Evolutionary conservation across 1,140 invertebrate species (phyloP), one percentile per base, ranked within the genome.

Genomic region (Drosophila azteca): DNA sequence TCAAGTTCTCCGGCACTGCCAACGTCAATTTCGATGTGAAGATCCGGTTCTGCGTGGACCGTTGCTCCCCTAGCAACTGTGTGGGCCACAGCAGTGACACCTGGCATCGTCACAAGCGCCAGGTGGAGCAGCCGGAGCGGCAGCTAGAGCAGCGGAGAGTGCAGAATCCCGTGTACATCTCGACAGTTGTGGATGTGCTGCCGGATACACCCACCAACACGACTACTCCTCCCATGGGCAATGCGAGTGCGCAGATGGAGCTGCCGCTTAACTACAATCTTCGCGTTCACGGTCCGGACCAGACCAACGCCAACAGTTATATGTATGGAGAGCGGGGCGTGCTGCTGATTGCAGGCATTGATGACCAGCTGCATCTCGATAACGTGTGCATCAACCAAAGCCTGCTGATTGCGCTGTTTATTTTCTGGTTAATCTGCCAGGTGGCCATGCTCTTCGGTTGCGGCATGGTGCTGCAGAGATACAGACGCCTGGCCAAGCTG

Each of bases 1-100:
- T 93, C 57, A 93, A 93, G 63, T 93, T 93, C 70, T 90, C 92
- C 0, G 91, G 92, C 5, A 92, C 92, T 0, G 87, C 92, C 6
- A 79, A 93, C 15, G 90, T 93, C 0, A 90, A 91, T 64, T 93
- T 93, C 49, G 93, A 93, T 63, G 92, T 93, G 0, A 92, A 92
- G 61, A 92, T 93, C 48, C 91, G 92, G 35, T 93, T 93, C 76
- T 93, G 93, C 63, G 51, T 80, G 44, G 75, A 80, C 26, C 64
- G 78, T 11, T 93, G 93, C 64, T 85, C 87, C 1, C 71, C 81
- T 6, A 88, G 87, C 6, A 91, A 90, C 54, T 91, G 90, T 43
- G 22, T 65, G 9, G 35, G 35, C 35, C 35, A 13, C 35, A 39
- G 11, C 35, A 67, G 48, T 13, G 66, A 50, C 0, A 48, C 59